A percentile compares a stretch with the other conserved stretches of the same genome.
Conservation (phyloP, 2,113 vertebrate genomes). For the Festucalex cinctus region DNA sequence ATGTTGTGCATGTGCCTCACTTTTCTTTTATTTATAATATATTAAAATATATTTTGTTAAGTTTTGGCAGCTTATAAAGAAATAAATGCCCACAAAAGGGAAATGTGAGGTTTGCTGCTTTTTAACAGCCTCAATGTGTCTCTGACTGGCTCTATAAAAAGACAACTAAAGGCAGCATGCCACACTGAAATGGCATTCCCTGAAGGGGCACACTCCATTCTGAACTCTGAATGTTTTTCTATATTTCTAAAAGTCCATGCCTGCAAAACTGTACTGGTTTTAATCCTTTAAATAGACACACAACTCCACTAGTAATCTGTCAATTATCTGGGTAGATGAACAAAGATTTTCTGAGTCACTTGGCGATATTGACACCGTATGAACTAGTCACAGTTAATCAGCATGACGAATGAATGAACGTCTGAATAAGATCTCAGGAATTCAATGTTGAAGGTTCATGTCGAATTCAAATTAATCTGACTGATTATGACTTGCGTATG, state of each 20-base stretch:
- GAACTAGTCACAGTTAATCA: background rate
- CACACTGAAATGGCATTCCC: background rate
- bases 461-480: background rate
- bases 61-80: no score
- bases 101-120: background rate
- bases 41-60: no score
- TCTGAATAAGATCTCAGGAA: background rate
- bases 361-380: background rate
- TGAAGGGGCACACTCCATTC: background rate
- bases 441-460: background rate
- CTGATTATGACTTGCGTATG: no score
- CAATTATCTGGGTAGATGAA: background rate
- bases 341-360: conserved; percentile 1
- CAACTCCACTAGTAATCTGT: background rate
- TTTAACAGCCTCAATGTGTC: background rate
- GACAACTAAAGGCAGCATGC: background rate
- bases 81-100: background rate
- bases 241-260: background rate
- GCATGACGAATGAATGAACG: background rate
- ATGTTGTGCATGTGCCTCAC: no score
- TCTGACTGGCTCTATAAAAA: background rate
- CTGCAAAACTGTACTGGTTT: background rate
- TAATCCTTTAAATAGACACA: background rate
- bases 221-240: background rate
- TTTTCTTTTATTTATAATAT: no score